Percentiles rank a stretch among this genome's conserved stretches.
Evolutionary conservation across 2,797 vertebrate species (phyloP).

Genomic region (Triplophysa bombifrons): DNA sequence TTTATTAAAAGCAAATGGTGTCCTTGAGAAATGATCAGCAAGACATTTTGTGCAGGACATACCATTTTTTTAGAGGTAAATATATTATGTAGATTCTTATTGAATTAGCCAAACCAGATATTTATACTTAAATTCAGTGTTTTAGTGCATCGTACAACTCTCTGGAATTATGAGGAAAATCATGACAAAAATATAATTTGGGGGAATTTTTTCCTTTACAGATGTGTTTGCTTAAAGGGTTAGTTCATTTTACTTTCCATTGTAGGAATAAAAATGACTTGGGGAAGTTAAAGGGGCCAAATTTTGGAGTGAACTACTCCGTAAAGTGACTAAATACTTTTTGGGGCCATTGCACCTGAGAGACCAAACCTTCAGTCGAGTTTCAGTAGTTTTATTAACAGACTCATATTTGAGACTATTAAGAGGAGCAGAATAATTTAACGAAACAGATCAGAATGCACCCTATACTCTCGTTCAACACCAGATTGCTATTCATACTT

Average conservation of each 20-base stretch:
- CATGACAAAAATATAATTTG: not conserved
- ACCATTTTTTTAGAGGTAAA: no score
- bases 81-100: no score
- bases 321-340: not conserved
- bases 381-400: conserved; percentile 22
- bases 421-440: conserved; percentile 23
- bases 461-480: not conserved
- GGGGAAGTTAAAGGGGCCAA: no score
- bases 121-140: no score
- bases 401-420: not conserved
- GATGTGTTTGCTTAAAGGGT: not conserved
- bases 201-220: not conserved
- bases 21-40: no score
- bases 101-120: no score
- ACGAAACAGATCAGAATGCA: conserved; percentile 1
- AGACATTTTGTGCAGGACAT: no score
- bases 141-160: no score
- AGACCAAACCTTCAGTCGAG: conserved; percentile 8
- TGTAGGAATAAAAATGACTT: no score
- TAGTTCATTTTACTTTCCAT: no score
- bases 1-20: no score
- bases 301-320: no score
- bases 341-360: not conserved
- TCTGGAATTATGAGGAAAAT: not conserved
- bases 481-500: not conserved